Evolutionary conservation across 2,888 invertebrate species (phyloP), one percentile per base, ranked within the genome.

Genomic region (Cerastoderma edule): DNA sequence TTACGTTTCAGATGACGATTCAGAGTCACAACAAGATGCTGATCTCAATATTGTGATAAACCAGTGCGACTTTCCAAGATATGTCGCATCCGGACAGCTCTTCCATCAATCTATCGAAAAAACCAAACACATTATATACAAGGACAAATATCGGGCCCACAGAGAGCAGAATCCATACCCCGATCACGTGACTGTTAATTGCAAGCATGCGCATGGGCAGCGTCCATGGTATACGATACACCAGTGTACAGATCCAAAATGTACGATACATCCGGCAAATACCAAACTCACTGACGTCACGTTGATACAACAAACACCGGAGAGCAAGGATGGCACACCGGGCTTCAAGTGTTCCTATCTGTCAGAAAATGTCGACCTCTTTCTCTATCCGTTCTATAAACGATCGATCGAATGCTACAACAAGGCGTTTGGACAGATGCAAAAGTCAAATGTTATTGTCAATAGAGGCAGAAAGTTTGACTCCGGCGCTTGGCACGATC

Each of bases 191-290:
- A 39, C 35, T 8, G 4, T 60, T 8, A 8, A 22, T 10, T 13
- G 10, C 8, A 39, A 13, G 60, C n/a, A 39, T 2, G 3, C 33
- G 35, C 33, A 2, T 2, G 22, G n/a, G 27, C 39, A n/a, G 22
- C 60, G 60, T n/a, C 60, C 60, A 22, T 60, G 60, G 60, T 60
- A 60, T 22, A 13, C 6, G 27, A 44, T 60, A 2, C 60, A 60
- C 24, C 60, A 60, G 60, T 60, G 60, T 39, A 35, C 39, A 6
- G 60, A 60, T 33, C 39, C 22, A 44, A 39, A 60, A 60, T 60
- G 60, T 22, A 22, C 60, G 1, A 33, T 60, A 35, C 60, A 60
- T 22, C 60, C 60, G 2, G 60, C 13, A 22, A 24, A 35, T 22
- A 8, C 27, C 8, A 60, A 33, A 27, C 33, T 60, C 1, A 16